These are phyloP conservation scores for Gnathonemus longibarbis DNA, from an alignment of 2,113 vertebrate species.

Conservation along the genomic window DNA sequence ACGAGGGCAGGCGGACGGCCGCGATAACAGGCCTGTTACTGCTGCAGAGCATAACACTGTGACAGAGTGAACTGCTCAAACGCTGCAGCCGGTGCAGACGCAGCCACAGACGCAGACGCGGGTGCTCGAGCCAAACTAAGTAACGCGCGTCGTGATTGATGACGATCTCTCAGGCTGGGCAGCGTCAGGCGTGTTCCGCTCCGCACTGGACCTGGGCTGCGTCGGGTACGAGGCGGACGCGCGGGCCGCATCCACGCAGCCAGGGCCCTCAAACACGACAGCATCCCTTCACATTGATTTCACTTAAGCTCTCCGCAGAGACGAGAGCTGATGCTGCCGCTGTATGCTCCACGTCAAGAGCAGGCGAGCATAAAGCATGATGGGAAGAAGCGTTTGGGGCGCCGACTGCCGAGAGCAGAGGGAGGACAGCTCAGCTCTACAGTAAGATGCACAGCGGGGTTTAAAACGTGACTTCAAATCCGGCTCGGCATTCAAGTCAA, in stretches of 20 bases:
- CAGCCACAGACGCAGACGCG: constrained; percentile 27
- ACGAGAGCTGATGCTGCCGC: background rate
- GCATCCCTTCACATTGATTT: background rate
- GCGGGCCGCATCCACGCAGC: background rate
- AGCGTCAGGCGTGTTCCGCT: constrained; percentile 12
- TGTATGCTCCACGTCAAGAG: background rate
- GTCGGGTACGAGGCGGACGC: background rate
- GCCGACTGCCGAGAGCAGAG: background rate
- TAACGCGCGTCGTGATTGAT: constrained; percentile 28
- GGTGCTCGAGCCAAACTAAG: constrained; percentile 30
- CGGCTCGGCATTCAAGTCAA: background rate
- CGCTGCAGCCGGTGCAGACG: constrained; percentile 23
- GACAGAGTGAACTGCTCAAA: constrained; percentile 23
- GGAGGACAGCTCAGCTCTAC: background rate
- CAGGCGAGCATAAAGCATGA: background rate
- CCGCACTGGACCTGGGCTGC: background rate
- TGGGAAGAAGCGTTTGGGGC: background rate
- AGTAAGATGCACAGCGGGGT: background rate
- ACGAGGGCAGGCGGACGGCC: constrained; percentile 13
- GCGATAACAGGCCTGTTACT: background rate
- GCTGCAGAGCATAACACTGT: background rate
- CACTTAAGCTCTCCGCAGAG: background rate
- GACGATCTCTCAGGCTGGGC: constrained; percentile 9
- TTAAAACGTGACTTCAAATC: background rate
- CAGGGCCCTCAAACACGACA: background rate